These are phyloP conservation scores for Lasius platythorax DNA, from an alignment of 2,888 invertebrate genomes.

Conservation along the genomic window DNA sequence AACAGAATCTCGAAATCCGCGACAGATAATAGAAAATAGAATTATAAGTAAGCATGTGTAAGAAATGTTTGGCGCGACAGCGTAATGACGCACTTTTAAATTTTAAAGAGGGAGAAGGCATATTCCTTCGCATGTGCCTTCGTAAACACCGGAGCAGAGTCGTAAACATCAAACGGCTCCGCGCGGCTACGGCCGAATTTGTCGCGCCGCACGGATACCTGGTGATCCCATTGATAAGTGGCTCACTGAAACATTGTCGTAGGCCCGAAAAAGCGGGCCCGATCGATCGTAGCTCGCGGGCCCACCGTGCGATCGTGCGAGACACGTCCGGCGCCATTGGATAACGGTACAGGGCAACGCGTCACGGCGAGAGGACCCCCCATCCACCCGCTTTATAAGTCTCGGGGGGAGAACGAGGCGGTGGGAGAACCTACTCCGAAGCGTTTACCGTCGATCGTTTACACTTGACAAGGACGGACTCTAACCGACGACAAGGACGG, in stretches of 20 bases:
- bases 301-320: conserved; percentile 17
- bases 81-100: not conserved
- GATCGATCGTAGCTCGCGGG: conserved; percentile 36
- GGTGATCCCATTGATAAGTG: conserved; percentile 85
- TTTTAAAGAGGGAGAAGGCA: not conserved
- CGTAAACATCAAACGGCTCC: conserved; percentile 56
- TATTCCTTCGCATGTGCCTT: not conserved
- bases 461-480: conserved; percentile 75
- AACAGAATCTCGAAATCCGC: not conserved
- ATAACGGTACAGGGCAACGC: conserved; percentile 83
- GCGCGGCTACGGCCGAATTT: conserved; percentile 76
- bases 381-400: conserved; percentile 50
- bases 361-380: conserved; percentile 79
- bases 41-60: not conserved
- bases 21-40: not conserved
- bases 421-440: conserved; percentile 61
- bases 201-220: conserved; percentile 78
- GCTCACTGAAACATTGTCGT: conserved; percentile 81
- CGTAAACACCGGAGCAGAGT: conserved; percentile 28
- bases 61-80: not conserved
- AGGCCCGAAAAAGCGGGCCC: conserved; percentile 75
- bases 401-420: not conserved
- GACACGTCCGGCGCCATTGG: conserved; percentile 80
- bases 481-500: conserved; percentile 74
- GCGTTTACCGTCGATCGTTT: conserved; percentile 63